Percentiles rank a stretch among this genome's conserved stretches.
Conservation (phyloP, 1,140 invertebrate genomes). For the Platorchestia sp. region DNA sequence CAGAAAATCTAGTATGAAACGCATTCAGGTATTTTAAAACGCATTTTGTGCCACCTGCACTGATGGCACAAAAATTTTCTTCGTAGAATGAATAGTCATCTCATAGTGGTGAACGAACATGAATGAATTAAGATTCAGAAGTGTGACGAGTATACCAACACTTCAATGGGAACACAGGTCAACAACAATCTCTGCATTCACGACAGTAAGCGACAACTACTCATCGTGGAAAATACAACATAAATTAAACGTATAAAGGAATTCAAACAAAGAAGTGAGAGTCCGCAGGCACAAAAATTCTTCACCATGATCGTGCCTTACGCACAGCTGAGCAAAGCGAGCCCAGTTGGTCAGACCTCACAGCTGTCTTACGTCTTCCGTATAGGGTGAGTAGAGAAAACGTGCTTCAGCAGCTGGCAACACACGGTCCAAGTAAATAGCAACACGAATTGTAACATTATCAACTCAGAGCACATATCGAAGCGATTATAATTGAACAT, state of each 20-base stretch:
- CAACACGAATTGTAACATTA: neutral
- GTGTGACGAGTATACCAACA: neutral
- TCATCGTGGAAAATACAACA: neutral
- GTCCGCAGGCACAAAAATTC: neutral
- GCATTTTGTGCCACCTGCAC: too few relatives aligned
- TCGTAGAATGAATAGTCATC: neutral
- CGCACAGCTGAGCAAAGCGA: neutral
- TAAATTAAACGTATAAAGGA: neutral
- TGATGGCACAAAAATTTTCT: neutral
- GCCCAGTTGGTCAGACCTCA: neutral
- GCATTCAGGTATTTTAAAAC: too few relatives aligned
- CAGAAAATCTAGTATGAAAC: neutral
- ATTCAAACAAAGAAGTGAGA: neutral
- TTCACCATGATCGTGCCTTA: neutral
- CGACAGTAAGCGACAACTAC: neutral
- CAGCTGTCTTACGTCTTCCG: neutral
- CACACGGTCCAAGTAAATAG: neutral
- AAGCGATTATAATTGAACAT: neutral
- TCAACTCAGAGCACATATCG: neutral
- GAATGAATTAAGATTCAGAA: neutral
- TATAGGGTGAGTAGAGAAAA: neutral
- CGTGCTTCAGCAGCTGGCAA: neutral
- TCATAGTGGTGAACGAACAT: neutral
- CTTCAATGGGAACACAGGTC: neutral
- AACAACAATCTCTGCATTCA: neutral